Evolutionary conservation across 2,113 vertebrate genomes (phyloP), one percentile per base, ranked within the genome.

Genomic region (Mastomys coucha): DNA sequence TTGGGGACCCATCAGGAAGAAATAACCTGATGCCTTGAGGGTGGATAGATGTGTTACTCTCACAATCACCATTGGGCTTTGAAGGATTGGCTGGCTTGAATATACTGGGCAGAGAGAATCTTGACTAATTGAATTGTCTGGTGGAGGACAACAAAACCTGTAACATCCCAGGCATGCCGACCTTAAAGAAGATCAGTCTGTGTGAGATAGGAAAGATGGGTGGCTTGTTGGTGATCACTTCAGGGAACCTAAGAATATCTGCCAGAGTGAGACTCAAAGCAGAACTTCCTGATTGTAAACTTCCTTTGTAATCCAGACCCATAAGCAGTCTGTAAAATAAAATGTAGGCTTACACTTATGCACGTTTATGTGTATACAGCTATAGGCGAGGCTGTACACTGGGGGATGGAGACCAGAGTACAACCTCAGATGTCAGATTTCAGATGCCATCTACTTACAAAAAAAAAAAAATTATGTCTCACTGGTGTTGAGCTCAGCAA

Each of bases 121-220:
- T 97, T 92, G 85, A 86, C 76, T 98, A 98, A 98, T 75, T 96
- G 95, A 98, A 98, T 93, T 96, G 98, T 96, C 98, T 98, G 97
- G 95, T 96, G 42, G n/a, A 89, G 3, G 0, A 98, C 96, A 93
- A 97, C 96, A 92, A 97, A 92, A 94, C 95, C 63, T 75, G 73
- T 75, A 91, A 95, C 96, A 96, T 97, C 92, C 92, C 94, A 13
- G 94, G 91, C 95, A 84, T 70, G 63, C 88, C 93, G 95, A 90
- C 97, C 97, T 98, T 97, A 97, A 98, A 97, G 96, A 97, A 93
- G 85, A 60, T 60, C 60, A 92, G 39, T 42, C 45, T 81, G 92
- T 97, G 84, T 96, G 96, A 78, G 88, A 95, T 93, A 95, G 95
- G 97, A 98, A 98, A 91, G 93, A 95, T 87, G 94, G 89, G 88